Percentiles rank a stretch among this genome's conserved stretches.
Evolutionary conservation across 2,888 invertebrate species (phyloP).

Genomic region (Chironomus riparius): DNA sequence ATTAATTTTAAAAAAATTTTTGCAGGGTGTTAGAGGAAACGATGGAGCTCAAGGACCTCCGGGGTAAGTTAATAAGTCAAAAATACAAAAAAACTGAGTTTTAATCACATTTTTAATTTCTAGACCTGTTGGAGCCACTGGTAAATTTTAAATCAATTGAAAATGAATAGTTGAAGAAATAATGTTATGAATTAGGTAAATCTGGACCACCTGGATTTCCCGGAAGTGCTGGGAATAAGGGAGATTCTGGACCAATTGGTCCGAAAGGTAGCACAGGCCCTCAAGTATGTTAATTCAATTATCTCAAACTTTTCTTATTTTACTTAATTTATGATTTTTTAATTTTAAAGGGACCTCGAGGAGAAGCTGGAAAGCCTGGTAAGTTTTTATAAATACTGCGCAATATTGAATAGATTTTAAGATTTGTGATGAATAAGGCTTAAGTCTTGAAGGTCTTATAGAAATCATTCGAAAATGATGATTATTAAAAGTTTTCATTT

Average conservation of each 20-base stretch:
- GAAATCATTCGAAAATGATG: no score
- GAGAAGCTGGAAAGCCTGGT: conserved; percentile 72
- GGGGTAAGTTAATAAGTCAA: conserved; percentile 51
- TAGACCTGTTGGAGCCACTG: neutral
- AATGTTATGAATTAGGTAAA: neutral
- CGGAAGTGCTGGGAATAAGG: conserved; percentile 62
- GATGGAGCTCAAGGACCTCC: conserved; percentile 72
- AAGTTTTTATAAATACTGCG: conserved; percentile 32
- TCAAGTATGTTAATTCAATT: conserved; percentile 42
- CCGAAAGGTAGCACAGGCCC: conserved; percentile 73
- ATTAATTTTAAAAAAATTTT: no score
- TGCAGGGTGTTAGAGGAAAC: conserved; percentile 51
- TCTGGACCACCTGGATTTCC: neutral
- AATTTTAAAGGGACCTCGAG: conserved; percentile 52
- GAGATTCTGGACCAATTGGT: conserved; percentile 64
- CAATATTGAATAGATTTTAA: no score
- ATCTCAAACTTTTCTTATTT: no score
- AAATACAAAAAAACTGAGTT: neutral
- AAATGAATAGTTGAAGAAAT: no score
- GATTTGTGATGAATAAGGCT: no score
- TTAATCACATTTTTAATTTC: neutral
- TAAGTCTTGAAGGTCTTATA: no score
- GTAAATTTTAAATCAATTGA: neutral
- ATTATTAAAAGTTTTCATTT: no score
- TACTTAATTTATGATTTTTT: no score